These are phyloP conservation scores for Hyles euphorbiae DNA, from an alignment of 1,140 invertebrate genomes.

Conservation along the genomic window DNA sequence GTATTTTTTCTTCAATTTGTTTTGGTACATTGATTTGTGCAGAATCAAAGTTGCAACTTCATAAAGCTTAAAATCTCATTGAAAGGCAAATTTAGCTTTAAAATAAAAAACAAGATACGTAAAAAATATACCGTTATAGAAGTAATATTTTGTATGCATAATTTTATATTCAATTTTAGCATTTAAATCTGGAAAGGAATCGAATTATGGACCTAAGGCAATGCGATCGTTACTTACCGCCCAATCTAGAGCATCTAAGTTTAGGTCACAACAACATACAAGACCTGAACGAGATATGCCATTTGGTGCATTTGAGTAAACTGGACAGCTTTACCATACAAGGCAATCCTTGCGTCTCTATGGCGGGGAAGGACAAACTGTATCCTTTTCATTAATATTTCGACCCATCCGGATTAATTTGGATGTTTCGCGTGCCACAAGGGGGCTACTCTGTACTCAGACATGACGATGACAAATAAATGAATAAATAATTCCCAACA, in stretches of 20 bases:
- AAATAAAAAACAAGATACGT: too few species aligned
- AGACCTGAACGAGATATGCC: slow-evolving; percentile 92
- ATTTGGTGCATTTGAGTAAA: slow-evolving; percentile 83
- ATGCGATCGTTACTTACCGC: slow-evolving; percentile 88
- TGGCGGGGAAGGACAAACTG: slow-evolving; percentile 79
- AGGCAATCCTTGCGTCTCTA: slow-evolving; percentile 90
- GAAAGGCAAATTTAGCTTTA: too few species aligned
- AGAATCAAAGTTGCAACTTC: too few species aligned
- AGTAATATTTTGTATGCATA: not conserved
- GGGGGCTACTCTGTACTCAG: too few species aligned
- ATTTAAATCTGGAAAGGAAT: slow-evolving; percentile 91
- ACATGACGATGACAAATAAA: too few species aligned
- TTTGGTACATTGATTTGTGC: too few species aligned
- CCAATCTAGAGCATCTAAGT: slow-evolving; percentile 84
- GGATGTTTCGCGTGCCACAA: too few species aligned
- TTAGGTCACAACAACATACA: slow-evolving; percentile 89
- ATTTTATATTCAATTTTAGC: slow-evolving; percentile 74
- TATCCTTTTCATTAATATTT: slow-evolving; percentile 75
- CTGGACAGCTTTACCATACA: slow-evolving; percentile 88
- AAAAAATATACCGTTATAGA: too few species aligned
- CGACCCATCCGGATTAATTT: too few species aligned
- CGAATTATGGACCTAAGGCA: slow-evolving; percentile 87
- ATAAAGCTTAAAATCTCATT: too few species aligned
- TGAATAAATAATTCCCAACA: too few species aligned
- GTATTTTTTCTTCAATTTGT: too few species aligned